These are phyloP conservation scores for Ameiurus melas DNA, from an alignment of 2,113 vertebrate species.

Conservation along the genomic window DNA sequence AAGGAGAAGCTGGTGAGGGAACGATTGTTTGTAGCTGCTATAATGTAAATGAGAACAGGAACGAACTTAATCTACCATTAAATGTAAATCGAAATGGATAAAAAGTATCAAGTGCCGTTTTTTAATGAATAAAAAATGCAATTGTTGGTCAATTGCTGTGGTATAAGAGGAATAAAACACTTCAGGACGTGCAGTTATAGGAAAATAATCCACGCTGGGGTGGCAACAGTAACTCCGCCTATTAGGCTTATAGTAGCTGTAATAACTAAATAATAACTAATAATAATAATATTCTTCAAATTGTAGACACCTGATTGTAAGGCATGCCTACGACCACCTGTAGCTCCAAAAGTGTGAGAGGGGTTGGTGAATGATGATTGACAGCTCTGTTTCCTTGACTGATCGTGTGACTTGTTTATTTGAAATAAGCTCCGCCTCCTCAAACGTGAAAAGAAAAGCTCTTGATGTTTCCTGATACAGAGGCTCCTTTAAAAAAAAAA, in stretches of 20 bases:
- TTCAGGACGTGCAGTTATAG: neutral
- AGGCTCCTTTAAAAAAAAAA: conserved; percentile 26
- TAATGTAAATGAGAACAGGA: neutral
- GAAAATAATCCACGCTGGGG: neutral
- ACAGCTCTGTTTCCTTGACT: neutral
- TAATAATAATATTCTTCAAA: neutral
- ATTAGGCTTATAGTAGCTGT: neutral
- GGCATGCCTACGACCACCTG: neutral
- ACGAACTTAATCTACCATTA: neutral
- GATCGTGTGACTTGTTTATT: neutral
- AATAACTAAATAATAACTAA: neutral
- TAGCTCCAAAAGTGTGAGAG: neutral
- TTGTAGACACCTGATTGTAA: neutral
- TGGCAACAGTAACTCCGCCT: neutral
- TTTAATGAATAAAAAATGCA: neutral
- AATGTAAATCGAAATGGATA: neutral
- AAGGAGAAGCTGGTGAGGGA: neutral
- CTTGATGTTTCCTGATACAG: neutral
- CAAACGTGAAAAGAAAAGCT: neutral
- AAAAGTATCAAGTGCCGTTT: neutral
- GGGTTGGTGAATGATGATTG: neutral
- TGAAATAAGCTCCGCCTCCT: neutral
- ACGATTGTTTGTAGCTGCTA: neutral
- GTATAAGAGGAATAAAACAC: neutral
- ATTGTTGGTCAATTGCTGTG: neutral